Evolutionary conservation across 2,113 vertebrate species (phyloP).

Genomic region (Cyanoramphus novaezelandiae): DNA sequence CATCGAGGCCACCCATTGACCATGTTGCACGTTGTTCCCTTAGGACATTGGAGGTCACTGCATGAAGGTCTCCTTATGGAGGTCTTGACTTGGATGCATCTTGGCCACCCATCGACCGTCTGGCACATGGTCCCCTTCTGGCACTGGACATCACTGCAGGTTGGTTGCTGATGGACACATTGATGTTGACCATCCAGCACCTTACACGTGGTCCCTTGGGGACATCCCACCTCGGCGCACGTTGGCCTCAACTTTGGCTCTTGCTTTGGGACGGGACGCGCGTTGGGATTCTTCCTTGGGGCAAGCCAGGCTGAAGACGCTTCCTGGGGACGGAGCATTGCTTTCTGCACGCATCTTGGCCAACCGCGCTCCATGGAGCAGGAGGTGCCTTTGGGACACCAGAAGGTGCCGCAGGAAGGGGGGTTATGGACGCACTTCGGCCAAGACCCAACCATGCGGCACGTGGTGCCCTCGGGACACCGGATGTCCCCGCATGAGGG

Average conservation of each 20-base stretch:
- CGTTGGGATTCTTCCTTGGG: not conserved
- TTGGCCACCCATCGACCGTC: too few relatives aligned
- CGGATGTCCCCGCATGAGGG: not conserved
- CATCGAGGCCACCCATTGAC: too few relatives aligned
- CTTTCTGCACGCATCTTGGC: not conserved
- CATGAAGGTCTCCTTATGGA: too few relatives aligned
- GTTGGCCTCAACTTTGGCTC: not conserved
- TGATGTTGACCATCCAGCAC: too few relatives aligned
- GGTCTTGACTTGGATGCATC: too few relatives aligned
- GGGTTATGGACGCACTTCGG: not conserved
- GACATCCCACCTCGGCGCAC: not conserved
- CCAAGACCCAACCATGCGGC: not conserved
- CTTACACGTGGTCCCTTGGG: too few relatives aligned
- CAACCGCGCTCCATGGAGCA: not conserved
- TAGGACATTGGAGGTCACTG: too few relatives aligned
- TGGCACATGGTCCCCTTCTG: too few relatives aligned
- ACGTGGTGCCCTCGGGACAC: not conserved
- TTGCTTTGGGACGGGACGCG: accelerated
- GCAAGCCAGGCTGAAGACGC: not conserved
- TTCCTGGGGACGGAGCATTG: not conserved
- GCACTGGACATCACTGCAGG: too few relatives aligned
- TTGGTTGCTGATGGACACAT: too few relatives aligned
- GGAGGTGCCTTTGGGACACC: not conserved
- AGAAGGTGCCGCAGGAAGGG: not conserved
- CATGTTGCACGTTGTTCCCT: too few relatives aligned